These are phyloP conservation scores for Peromyscus californicus DNA, from an alignment of 2,113 vertebrate species.

Conservation along the genomic window DNA sequence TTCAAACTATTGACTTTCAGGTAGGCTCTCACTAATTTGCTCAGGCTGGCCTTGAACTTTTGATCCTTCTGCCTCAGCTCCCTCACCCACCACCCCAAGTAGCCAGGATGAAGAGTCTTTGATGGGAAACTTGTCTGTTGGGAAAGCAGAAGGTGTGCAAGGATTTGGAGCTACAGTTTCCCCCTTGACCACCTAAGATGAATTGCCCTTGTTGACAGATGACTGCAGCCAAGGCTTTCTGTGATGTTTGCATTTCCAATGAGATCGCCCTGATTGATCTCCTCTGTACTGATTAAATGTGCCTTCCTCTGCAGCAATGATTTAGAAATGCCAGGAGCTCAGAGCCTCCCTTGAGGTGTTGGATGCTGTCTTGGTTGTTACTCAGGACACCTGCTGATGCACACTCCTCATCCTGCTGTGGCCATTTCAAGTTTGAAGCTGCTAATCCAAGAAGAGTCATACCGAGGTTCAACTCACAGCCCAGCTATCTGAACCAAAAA, in stretches of 20 bases:
- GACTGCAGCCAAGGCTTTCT: conserved; percentile 77
- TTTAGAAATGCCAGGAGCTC: conserved; percentile 81
- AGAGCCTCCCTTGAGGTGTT: background rate
- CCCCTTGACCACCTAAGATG: conserved; percentile 69
- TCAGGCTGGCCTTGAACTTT: background rate
- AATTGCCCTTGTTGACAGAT: conserved; percentile 78
- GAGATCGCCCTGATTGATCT: conserved; percentile 88
- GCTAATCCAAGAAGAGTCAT: background rate
- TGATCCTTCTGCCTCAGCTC: background rate
- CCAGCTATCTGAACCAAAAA: background rate
- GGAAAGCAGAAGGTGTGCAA: background rate
- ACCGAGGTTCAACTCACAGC: background rate
- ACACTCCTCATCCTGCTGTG: background rate
- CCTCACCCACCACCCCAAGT: background rate
- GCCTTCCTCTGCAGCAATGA: conserved; percentile 60
- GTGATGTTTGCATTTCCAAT: conserved; percentile 80
- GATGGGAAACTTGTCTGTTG: background rate
- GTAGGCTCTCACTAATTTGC: background rate
- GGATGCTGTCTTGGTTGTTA: background rate
- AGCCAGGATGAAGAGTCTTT: background rate
- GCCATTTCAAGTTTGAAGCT: background rate
- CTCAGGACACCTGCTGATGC: background rate
- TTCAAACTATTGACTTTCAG: background rate
- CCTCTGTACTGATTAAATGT: conserved; percentile 88
- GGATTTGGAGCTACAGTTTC: background rate